phyloP scores from a whole-genome alignment of 2,113 vertebrate species.

The Beaufortia kweichowensis region DNA sequence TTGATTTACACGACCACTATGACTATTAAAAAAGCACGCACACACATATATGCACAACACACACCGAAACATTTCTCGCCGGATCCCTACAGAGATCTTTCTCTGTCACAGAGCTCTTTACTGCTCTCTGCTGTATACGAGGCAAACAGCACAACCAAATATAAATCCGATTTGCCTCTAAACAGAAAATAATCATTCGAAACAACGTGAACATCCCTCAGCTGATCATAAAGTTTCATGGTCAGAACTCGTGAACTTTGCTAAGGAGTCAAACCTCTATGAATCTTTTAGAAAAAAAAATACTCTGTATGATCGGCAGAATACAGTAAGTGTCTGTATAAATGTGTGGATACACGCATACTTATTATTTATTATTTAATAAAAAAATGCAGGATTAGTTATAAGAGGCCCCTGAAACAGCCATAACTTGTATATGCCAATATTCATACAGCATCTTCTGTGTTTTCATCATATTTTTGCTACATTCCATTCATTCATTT shows the following conservation, averaged over 20 bases:
- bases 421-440: not conserved
- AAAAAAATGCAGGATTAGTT: no score
- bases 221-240: no score
- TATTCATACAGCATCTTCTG: not conserved
- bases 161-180: no score
- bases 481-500: not conserved
- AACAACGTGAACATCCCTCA: no score
- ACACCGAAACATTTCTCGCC: not conserved
- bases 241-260: not conserved
- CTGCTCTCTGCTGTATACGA: conserved; percentile 23
- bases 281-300: no score
- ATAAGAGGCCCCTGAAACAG: no score
- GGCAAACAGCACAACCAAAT: not conserved
- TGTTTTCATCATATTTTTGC: not conserved
- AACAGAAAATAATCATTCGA: no score
- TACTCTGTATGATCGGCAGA: no score
- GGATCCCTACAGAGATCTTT: not conserved
- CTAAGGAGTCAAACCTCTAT: no score
- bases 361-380: no score
- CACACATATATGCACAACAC: not conserved
- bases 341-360: no score
- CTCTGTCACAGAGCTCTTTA: conserved; percentile 7
- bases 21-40: not conserved
- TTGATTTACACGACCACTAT: not conserved
- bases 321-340: no score